Base-by-base conservation (phyloP, 2,797 vertebrate species). In the Atherinosoma microstoma region DNA sequence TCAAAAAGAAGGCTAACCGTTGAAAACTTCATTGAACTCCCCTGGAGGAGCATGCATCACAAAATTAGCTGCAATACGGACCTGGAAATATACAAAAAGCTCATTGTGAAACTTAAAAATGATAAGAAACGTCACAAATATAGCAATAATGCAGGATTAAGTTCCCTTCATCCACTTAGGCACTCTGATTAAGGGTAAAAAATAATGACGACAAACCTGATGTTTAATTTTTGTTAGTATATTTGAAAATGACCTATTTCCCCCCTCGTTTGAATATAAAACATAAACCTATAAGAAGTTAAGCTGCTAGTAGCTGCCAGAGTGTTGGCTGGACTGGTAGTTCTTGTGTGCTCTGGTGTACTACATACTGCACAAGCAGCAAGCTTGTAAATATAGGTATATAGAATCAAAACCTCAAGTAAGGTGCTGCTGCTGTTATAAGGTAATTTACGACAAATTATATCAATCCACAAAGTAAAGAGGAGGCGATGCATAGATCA, bases 21-120 rank as follows among this genome's bases (percentile, higher is more conserved):
- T 98, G 89, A 99, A 98, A 57, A 99, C 97, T 93, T 99, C 97
- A 81, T 98, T 99, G 89, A 99, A 99, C 84, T 99, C 97, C 81
- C 98, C 98, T 59, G 97, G 98, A 34, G 98, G 97, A 80, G 97
- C 95, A 75, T 99, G 97, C 83, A 95, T 94, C 86, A 99, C 96
- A 93, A 99, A 99, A 85, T 96, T 97, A 73, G 97, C 95, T 87
- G 97, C 96, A 91, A 99, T 96, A 70, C 95, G 96, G 84, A 99
- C 95, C 97, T 99, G 83, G 40, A 88, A 30, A 70, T 12, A 92
- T 86, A 87, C 11, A 68, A 79, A 83, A 83, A 1, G 53, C 20
- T 70, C 16, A 13, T 75, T 34, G 76, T n/a, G 24, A 54, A 42
- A 70, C 38, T 27, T 67, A 3, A 58, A 49, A 58, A 13, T 10